phyloP scores from a whole-genome alignment of 1,140 invertebrate species.

The Nephila pilipes region DNA sequence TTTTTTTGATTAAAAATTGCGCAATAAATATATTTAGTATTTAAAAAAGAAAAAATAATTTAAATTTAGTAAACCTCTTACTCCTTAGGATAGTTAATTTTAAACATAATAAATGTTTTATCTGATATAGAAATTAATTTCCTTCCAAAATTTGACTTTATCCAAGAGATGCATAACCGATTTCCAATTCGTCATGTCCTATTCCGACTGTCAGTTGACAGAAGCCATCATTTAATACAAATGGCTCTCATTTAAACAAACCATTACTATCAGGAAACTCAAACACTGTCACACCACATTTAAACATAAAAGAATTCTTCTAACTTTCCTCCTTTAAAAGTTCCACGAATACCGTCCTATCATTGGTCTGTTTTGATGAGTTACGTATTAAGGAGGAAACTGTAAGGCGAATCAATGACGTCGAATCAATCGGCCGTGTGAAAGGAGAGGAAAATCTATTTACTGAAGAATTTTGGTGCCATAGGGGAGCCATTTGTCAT shows the following conservation, averaged over 20 bases:
- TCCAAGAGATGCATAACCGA: too few species aligned
- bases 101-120: too few species aligned
- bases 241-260: not conserved
- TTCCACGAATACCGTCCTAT: not conserved
- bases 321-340: not conserved
- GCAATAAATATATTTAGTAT: too few species aligned
- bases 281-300: not conserved
- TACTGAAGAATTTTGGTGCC: slow-evolving; percentile 66
- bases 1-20: too few species aligned
- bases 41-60: too few species aligned
- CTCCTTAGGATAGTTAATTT: too few species aligned
- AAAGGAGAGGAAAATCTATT: slow-evolving; percentile 66
- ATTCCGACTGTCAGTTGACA: not conserved
- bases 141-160: too few species aligned
- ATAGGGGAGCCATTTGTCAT: slow-evolving; percentile 67
- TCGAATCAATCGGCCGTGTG: slow-evolving; percentile 45
- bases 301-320: not conserved
- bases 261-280: too few species aligned
- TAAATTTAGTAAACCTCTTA: too few species aligned
- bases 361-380: slow-evolving; percentile 35
- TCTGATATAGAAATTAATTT: too few species aligned
- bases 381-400: not conserved
- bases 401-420: slow-evolving; percentile 28
- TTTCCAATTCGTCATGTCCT: too few species aligned
- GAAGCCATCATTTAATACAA: not conserved